A percentile compares a stretch with the other conserved stretches of the same genome.
Evolutionary conservation across 1,140 invertebrate species (phyloP).

Genomic region (Apis laboriosa): DNA sequence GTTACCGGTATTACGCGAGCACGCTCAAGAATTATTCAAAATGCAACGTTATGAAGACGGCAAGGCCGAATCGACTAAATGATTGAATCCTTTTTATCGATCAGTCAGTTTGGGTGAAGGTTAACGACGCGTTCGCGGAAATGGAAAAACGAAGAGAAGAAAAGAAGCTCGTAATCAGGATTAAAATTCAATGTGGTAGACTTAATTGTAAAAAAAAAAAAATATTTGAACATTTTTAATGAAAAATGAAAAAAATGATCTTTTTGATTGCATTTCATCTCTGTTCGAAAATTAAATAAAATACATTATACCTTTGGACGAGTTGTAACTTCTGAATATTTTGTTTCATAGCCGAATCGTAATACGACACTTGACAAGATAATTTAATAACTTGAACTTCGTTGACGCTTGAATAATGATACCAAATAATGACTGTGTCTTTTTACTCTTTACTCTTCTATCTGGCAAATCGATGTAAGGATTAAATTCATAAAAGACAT

Average conservation of each 20-base stretch:
- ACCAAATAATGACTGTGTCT: neutral
- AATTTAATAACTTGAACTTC: constrained; percentile 19
- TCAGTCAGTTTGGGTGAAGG: neutral
- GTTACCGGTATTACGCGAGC: constrained; percentile 51
- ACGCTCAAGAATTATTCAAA: constrained; percentile 44
- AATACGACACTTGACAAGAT: constrained; percentile 20
- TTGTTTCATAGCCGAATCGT: constrained; percentile 3
- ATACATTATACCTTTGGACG: neutral
- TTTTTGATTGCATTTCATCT: constrained; percentile 25
- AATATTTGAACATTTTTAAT: neutral
- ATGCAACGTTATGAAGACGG: neutral
- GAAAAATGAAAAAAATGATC: constrained; percentile 7
- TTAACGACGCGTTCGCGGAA: neutral
- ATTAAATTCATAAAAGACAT: too few species aligned
- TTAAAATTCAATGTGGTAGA: neutral
- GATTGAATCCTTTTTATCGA: constrained; percentile 9
- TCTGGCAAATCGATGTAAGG: neutral
- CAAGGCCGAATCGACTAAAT: constrained; percentile 11
- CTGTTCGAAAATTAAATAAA: constrained; percentile 33
- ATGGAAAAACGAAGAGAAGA: neutral
- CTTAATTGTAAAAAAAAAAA: neutral
- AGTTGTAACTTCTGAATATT: neutral
- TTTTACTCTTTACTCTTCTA: too few species aligned
- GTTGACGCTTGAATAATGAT: constrained; percentile 2
- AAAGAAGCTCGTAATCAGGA: neutral